Evolutionary conservation across 2,797 vertebrate genomes (phyloP).

Genomic region (Hoplostethus atlanticus): DNA sequence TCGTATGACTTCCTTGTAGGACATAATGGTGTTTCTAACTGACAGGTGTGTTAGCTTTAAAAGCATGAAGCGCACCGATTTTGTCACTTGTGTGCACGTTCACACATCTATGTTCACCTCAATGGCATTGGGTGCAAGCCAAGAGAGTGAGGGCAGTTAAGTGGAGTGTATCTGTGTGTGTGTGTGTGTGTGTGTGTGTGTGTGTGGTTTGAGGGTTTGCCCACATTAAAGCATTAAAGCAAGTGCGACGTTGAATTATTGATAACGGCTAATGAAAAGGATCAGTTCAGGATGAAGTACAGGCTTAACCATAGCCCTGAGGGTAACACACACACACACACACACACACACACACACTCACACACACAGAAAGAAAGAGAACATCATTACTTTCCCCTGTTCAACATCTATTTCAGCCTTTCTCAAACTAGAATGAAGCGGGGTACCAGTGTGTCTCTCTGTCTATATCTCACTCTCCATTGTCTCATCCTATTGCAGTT

Average conservation of each 20-base stretch:
- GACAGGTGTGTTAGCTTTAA: conserved; percentile 64
- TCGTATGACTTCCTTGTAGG: conserved; percentile 25
- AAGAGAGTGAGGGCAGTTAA: conserved; percentile 65
- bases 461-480: conserved; percentile 28
- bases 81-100: conserved; percentile 53
- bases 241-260: conserved; percentile 83
- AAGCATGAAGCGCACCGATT: conserved; percentile 65
- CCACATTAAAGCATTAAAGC: conserved; percentile 77
- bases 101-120: conserved; percentile 65
- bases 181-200: conserved; percentile 39
- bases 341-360: conserved; percentile 30
- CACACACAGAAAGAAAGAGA: conserved; percentile 11
- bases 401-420: conserved; percentile 57
- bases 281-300: conserved; percentile 81
- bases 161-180: conserved; percentile 46
- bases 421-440: conserved; percentile 20
- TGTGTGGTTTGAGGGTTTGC: conserved; percentile 62
- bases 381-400: conserved; percentile 38
- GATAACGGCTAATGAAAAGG: conserved; percentile 85
- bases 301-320: conserved; percentile 75
- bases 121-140: conserved; percentile 47
- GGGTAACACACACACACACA: conserved; percentile 48
- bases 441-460: conserved; percentile 8
- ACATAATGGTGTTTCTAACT: conserved; percentile 43
- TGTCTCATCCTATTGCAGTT: conserved; percentile 40